phyloP scores from a whole-genome alignment of 2,888 invertebrate genomes.

The Drosophila ezoana region DNA sequence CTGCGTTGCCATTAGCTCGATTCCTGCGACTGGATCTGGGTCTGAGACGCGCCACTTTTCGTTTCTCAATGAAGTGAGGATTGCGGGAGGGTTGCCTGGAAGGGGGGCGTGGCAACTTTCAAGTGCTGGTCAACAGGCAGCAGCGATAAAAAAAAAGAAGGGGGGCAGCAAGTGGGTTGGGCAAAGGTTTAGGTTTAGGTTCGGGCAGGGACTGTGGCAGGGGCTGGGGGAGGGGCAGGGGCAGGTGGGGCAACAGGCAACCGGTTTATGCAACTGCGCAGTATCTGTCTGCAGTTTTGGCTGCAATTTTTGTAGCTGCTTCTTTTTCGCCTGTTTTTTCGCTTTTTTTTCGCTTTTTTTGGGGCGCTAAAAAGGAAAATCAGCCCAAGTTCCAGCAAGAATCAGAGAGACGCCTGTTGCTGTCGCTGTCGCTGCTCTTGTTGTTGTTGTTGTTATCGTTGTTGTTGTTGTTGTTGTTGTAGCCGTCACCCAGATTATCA shows the following conservation, averaged over 20 bases:
- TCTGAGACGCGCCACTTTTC: conserved; percentile 2
- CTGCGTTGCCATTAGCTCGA: conserved; percentile 25
- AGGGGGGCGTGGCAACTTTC: conserved; percentile 23
- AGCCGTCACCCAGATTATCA: conserved; percentile 84
- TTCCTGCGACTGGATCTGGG: conserved; percentile 19
- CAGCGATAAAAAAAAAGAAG: conserved; percentile 24
- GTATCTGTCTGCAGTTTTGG: conserved; percentile 36
- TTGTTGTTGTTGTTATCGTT: conserved; percentile 29
- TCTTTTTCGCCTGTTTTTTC: background rate
- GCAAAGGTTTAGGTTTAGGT: conserved; percentile 3
- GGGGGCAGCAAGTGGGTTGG: conserved; percentile 24
- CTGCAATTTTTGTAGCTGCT: conserved; percentile 14
- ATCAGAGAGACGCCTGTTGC: conserved; percentile 49
- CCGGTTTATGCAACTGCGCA: conserved; percentile 67
- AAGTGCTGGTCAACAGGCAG: conserved; percentile 53
- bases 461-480: conserved; percentile 49
- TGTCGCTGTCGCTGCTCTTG: conserved; percentile 22
- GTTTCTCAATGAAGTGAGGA: too few species aligned
- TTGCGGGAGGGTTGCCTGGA: too few species aligned
- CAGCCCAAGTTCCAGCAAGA: conserved; percentile 57
- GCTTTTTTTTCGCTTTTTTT: conserved; percentile 39
- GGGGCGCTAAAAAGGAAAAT: conserved; percentile 75
- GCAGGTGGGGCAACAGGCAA: conserved; percentile 17
- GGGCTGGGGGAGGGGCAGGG: background rate
- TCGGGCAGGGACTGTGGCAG: background rate